phyloP scores from a whole-genome alignment of 2,113 vertebrate species.

The Bujurquina vittata region DNA sequence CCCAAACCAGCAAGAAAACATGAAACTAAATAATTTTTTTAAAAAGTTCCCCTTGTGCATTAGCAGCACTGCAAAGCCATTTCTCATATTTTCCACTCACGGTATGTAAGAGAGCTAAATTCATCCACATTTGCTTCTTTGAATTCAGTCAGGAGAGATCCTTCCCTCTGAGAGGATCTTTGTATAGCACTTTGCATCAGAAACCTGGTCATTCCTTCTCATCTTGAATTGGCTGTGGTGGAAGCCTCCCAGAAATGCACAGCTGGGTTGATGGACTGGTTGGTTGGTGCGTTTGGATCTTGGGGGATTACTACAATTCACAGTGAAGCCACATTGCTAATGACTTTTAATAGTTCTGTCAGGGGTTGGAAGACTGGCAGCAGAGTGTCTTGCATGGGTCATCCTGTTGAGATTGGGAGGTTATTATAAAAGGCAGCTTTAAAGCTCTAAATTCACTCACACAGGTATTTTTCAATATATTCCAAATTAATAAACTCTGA shows the following conservation, averaged over 20 bases:
- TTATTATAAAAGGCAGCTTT: not conserved
- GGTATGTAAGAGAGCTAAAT: not conserved
- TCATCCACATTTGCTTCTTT: too few relatives aligned
- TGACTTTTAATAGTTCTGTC: not conserved
- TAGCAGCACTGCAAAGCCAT: not conserved
- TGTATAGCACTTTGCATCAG: not conserved
- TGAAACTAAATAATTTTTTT: not conserved
- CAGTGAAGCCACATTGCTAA: not conserved
- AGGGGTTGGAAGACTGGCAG: not conserved
- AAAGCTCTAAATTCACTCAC: not conserved
- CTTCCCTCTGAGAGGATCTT: not conserved
- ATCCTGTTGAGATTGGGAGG: not conserved
- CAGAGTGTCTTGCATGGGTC: not conserved
- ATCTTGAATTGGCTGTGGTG: not conserved
- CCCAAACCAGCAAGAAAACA: not conserved
- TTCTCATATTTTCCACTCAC: not conserved
- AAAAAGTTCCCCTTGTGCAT: not conserved
- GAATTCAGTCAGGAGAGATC: not conserved
- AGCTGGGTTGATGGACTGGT: not conserved
- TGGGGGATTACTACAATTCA: not conserved
- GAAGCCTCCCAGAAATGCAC: not conserved
- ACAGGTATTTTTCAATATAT: not conserved
- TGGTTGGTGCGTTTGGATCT: not conserved
- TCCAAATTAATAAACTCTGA: not conserved
- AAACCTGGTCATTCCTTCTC: not conserved